Conservation (phyloP, 2,113 vertebrate genomes). For the Cyanoderma ruficeps region DNA sequence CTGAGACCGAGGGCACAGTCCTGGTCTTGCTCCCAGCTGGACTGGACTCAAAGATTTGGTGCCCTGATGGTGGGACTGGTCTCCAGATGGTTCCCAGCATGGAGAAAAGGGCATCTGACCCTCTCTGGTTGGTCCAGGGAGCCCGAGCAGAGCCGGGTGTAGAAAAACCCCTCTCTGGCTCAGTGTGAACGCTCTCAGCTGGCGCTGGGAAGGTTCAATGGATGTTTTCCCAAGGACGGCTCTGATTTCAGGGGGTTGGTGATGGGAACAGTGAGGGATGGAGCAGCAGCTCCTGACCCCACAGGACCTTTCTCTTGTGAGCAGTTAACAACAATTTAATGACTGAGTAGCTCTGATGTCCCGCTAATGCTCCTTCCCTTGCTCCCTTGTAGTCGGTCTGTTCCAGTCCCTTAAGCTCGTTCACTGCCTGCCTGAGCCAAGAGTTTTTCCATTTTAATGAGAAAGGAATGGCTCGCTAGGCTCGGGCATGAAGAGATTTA, state of each 20-base stretch:
- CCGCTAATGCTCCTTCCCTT: not conserved
- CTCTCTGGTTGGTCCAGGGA: accelerated
- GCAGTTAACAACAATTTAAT: not conserved
- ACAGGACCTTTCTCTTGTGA: not conserved
- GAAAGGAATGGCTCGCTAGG: not conserved
- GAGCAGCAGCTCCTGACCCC: not conserved
- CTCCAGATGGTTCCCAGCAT: not conserved
- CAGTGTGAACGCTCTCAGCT: accelerated
- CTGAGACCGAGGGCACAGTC: not conserved
- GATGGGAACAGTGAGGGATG: not conserved
- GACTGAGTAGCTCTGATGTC: not conserved
- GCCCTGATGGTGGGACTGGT: not conserved
- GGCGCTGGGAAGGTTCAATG: accelerated
- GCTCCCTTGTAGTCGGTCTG: not conserved
- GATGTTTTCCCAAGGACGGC: accelerated
- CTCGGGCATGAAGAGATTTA: not conserved
- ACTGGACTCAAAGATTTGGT: not conserved
- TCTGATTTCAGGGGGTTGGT: not conserved
- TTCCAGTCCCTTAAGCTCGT: slow-evolving; percentile 22
- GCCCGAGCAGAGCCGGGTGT: not conserved
- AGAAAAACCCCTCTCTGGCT: accelerated
- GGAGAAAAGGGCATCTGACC: not conserved
- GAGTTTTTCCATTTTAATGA: slow-evolving; percentile 47
- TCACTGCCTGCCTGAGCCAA: not conserved
- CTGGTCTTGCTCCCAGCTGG: not conserved